Conservation (phyloP, 2,888 invertebrate species). For the Iselma pallidipennis region DNA sequence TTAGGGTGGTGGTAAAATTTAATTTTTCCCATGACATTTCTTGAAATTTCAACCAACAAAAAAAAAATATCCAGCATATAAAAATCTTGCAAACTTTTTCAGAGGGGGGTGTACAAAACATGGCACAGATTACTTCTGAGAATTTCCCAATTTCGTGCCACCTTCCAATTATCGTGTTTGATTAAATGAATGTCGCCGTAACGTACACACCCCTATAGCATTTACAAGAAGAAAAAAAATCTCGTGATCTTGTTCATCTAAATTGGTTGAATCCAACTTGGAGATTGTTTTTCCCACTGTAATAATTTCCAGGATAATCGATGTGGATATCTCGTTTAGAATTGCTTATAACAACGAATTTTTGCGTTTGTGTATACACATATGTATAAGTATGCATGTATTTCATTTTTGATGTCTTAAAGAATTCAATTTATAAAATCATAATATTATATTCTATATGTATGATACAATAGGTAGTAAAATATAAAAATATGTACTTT, state of each 20-base stretch:
- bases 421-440: too few species aligned
- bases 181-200: background rate
- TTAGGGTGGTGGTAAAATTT: conserved; percentile 1
- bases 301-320: background rate
- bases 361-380: too few species aligned
- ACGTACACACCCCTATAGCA: background rate
- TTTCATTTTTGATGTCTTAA: too few species aligned
- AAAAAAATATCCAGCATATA: background rate
- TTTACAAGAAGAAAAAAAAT: background rate
- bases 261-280: background rate
- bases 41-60: background rate
- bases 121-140: background rate
- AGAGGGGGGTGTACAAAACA: background rate
- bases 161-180: conserved; percentile 6
- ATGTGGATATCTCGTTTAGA: too few species aligned
- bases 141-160: conserved; percentile 6
- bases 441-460: too few species aligned
- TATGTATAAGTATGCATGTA: too few species aligned
- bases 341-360: too few species aligned
- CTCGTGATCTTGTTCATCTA: background rate
- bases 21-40: conserved; percentile 3
- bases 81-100: background rate
- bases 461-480: too few species aligned
- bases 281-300: background rate
- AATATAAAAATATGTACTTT: too few species aligned